phyloP scores from a whole-genome alignment of 2,888 invertebrate species.

The Trichacis sp. region DNA sequence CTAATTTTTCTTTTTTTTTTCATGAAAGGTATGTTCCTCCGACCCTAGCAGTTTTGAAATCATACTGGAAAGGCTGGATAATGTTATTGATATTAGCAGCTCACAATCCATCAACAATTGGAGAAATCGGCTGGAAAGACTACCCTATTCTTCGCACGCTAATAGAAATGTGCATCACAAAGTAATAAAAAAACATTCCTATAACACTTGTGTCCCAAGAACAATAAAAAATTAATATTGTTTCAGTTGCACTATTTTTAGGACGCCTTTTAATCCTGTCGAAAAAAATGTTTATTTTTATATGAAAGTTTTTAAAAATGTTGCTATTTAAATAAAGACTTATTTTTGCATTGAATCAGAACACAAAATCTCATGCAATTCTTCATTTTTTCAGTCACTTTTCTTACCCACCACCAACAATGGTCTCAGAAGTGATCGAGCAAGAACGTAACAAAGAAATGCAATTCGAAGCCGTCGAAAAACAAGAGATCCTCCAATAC shows the following conservation, averaged over 20 bases:
- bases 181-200: slow-evolving; percentile 73
- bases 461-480: slow-evolving; percentile 79
- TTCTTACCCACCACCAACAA: slow-evolving; percentile 78
- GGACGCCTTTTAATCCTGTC: no score
- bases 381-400: slow-evolving; percentile 72
- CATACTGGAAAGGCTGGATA: slow-evolving; percentile 96
- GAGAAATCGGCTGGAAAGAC: slow-evolving; percentile 86
- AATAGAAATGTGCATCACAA: slow-evolving; percentile 97
- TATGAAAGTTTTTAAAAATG: no score
- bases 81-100: slow-evolving; percentile 89
- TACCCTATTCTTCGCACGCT: slow-evolving; percentile 91
- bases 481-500: slow-evolving; percentile 85
- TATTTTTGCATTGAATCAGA: no score
- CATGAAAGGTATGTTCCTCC: slow-evolving; percentile 80
- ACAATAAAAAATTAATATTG: no score
- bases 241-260: no score
- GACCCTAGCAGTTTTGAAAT: slow-evolving; percentile 87
- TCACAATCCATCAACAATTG: slow-evolving; percentile 91
- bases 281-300: no score
- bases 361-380: no score
- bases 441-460: slow-evolving; percentile 76
- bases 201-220: no score
- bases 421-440: slow-evolving; percentile 72
- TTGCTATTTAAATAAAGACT: no score
- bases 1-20: no score